Conservation (phyloP, 2,113 vertebrate species). For the Megaceryle maxima region DNA sequence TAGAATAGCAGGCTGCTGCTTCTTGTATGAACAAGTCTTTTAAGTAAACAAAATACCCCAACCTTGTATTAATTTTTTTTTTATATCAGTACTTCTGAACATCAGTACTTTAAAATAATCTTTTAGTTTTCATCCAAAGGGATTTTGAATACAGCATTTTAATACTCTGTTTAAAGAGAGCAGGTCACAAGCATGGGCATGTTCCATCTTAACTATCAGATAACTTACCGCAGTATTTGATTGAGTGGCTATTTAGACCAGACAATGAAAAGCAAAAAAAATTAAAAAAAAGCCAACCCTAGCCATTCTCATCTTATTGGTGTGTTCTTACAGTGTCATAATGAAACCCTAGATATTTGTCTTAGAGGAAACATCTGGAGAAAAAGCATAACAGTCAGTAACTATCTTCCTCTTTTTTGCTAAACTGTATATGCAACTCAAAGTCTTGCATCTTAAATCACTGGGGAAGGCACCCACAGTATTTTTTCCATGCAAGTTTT, state of each 20-base stretch:
- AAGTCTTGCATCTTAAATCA: not conserved
- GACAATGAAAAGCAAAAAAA: not conserved
- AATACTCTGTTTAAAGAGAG: not conserved
- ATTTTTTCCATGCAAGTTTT: conserved; percentile 6
- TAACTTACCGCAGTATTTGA: not conserved
- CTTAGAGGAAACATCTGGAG: conserved; percentile 69
- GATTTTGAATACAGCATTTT: not conserved
- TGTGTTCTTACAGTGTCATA: conserved; percentile 24
- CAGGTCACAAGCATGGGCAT: not conserved
- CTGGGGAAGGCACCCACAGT: not conserved
- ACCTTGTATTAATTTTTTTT: not conserved
- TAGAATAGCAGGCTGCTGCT: not conserved
- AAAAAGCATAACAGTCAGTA: conserved; percentile 16
- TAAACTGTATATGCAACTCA: not conserved
- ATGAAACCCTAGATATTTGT: conserved; percentile 48
- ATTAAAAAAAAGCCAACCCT: not conserved
- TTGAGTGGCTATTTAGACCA: not conserved
- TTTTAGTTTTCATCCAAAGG: not conserved
- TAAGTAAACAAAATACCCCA: not conserved
- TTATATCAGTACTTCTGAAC: not conserved
- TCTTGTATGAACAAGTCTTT: not conserved
- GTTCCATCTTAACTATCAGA: not conserved
- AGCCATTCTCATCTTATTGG: not conserved
- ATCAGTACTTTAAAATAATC: not conserved
- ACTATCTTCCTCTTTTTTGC: conserved; percentile 52